Evolutionary conservation across 2,888 invertebrate genomes (phyloP), one percentile per base, ranked within the genome.

Genomic region (Drosophila koepferae): DNA sequence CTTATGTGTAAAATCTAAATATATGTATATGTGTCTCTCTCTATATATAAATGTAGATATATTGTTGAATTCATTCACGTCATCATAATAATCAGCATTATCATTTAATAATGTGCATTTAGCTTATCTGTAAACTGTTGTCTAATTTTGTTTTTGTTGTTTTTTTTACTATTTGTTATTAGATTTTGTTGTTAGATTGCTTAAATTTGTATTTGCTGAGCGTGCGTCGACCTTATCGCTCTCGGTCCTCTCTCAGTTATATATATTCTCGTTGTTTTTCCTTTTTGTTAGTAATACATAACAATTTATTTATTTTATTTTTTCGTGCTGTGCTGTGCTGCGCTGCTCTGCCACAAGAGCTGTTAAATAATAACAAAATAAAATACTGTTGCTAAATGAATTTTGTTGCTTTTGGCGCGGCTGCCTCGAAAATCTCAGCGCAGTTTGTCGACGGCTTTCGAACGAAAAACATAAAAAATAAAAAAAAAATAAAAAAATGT

Each of bases 371-470:
- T 89, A 86, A 86, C 89, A 79, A 77, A 83, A 86, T 74, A 72
- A 55, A 55, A 55, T 41, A 67, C 74, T 72, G 72, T 73, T 77
- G 78, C 74, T 77, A 78, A 82, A 85, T 84, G 74, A 56, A 69
- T 77, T 79, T 62, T 64, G 62, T 59, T 46, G 59, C 28, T 38
- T 54, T 40, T 40, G 55, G 55, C 65, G 76, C 65, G 70, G 49
- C n/a, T 16, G 74, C 63, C 64, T 65, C 69, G 72, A 80, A 79
- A 84, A 77, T 80, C 77, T 77, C 70, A 74, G 53, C 76, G 74
- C 90, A 91, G 92, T 91, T 92, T 89, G 83, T 87, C 90, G 92
- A 82, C 89, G 81, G 90, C 91, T 91, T 91, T 91, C 91, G 91
- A 91, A 88, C 80, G 80, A 83, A 84, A 83, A 84, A 88, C 84